phyloP scores from a whole-genome alignment of 2,888 invertebrate genomes.

The Xestia ashworthii region DNA sequence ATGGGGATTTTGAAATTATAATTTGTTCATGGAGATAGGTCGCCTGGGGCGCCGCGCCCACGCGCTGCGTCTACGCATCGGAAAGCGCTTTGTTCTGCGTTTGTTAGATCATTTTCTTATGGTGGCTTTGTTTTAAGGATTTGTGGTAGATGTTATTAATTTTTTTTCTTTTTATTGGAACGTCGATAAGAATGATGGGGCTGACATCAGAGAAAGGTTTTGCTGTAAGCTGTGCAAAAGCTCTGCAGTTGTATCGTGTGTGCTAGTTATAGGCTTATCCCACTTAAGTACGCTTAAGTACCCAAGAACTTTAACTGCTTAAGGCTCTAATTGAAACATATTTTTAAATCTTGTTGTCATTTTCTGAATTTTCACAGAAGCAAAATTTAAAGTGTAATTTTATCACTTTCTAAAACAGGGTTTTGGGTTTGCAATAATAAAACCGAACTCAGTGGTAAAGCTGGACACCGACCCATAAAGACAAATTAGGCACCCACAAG shows the following conservation, averaged over 20 bases:
- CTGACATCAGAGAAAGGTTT: background rate
- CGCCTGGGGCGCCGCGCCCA: constrained; percentile 87
- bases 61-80: constrained; percentile 65
- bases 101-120: constrained; percentile 56
- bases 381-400: background rate
- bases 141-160: constrained; percentile 30
- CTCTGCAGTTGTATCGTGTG: background rate
- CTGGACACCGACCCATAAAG: background rate
- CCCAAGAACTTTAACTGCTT: too few relatives aligned
- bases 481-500: constrained; percentile 9
- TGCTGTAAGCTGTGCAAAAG: background rate
- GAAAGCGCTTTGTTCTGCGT: constrained; percentile 60
- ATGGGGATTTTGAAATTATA: constrained; percentile 90
- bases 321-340: background rate
- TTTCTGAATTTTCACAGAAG: background rate
- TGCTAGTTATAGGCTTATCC: background rate
- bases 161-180: constrained; percentile 9
- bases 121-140: constrained; percentile 47
- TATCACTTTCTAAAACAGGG: background rate
- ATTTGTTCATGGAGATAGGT: constrained; percentile 88
- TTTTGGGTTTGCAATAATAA: background rate
- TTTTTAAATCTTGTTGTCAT: background rate
- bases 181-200: constrained; percentile 31
- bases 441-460: background rate
- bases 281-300: too few relatives aligned